phyloP scores from a whole-genome alignment of 2,888 invertebrate species.

The Erynnis tages region DNA sequence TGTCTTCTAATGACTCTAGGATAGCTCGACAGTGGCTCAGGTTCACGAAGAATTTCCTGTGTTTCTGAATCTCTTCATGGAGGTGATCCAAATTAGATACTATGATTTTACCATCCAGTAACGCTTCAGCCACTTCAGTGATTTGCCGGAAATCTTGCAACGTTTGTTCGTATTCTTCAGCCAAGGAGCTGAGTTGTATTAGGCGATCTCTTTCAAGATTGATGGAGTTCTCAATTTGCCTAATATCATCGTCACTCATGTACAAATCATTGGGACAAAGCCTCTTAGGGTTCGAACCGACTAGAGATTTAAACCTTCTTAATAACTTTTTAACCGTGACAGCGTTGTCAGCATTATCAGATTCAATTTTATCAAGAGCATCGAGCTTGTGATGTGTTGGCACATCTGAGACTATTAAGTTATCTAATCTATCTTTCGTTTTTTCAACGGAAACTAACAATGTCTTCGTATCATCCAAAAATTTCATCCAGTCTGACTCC shows the following conservation, averaged over 20 bases:
- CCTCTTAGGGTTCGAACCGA: constrained; percentile 86
- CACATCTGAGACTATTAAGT: constrained; percentile 82
- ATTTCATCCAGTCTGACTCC: constrained; percentile 87
- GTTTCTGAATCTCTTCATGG: constrained; percentile 95
- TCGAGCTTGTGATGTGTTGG: constrained; percentile 85
- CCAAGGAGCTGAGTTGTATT: constrained; percentile 87
- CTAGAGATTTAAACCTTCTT: constrained; percentile 82
- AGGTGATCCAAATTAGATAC: constrained; percentile 89
- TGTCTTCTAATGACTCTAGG: constrained; percentile 91
- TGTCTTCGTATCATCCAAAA: constrained; percentile 83
- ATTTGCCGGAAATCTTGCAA: constrained; percentile 93
- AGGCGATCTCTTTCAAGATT: constrained; percentile 88
- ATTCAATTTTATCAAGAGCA: constrained; percentile 86
- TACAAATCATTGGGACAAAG: constrained; percentile 86
- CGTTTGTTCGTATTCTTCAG: constrained; percentile 94
- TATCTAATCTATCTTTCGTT: constrained; percentile 77
- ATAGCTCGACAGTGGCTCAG: constrained; percentile 93
- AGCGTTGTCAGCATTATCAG: constrained; percentile 83
- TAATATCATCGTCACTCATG: constrained; percentile 84
- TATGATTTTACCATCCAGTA: constrained; percentile 89
- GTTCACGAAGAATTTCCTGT: constrained; percentile 93
- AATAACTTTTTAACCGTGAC: constrained; percentile 83
- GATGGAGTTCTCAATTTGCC: constrained; percentile 86
- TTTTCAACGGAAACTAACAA: constrained; percentile 76
- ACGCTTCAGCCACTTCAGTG: constrained; percentile 90